Percentiles rank a stretch among this genome's conserved stretches.
Conservation (phyloP, 2,888 invertebrate genomes). For the Drosophila birchii region DNA sequence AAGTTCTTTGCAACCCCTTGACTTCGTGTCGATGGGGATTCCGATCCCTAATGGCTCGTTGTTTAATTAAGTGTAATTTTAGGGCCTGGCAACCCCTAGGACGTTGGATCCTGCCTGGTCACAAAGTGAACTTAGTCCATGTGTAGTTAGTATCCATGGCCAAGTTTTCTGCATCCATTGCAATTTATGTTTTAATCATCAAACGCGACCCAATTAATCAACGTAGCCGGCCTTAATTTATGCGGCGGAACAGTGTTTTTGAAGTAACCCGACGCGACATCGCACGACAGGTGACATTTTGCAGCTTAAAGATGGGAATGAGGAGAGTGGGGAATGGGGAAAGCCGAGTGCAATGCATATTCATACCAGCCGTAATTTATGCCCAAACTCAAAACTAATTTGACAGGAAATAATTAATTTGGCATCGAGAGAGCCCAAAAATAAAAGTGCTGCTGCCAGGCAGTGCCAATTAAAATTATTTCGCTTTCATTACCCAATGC, state of each 20-base stretch:
- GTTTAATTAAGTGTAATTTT: constrained; percentile 84
- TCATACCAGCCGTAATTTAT: constrained; percentile 57
- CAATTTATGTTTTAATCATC: constrained; percentile 80
- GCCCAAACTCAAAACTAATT: constrained; percentile 71
- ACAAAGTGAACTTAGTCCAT: not conserved
- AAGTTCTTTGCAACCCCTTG: constrained; percentile 15
- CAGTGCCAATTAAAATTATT: constrained; percentile 75
- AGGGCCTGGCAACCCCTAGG: constrained; percentile 62
- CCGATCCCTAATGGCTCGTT: constrained; percentile 81
- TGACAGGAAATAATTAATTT: constrained; percentile 81
- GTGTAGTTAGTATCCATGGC: constrained; percentile 19
- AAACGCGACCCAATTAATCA: constrained; percentile 76
- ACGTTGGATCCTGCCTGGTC: constrained; percentile 1
- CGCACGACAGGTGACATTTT: constrained; percentile 73
- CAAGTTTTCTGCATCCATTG: constrained; percentile 55
- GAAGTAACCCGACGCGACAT: constrained; percentile 52
- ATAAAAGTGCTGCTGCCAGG: constrained; percentile 50
- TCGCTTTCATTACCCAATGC: constrained; percentile 80
- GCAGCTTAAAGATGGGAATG: constrained; percentile 8
- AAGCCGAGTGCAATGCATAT: constrained; percentile 25
- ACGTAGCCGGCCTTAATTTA: constrained; percentile 65
- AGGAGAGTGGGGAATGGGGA: constrained; percentile 40
- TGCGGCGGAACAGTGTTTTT: constrained; percentile 73
- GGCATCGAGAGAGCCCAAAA: constrained; percentile 40
- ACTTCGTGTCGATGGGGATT: constrained; percentile 49